Percentiles rank a stretch among this genome's conserved stretches.
Evolutionary conservation across 2,113 vertebrate genomes (phyloP).

Genomic region (Xenotilapia caudafasciata): DNA sequence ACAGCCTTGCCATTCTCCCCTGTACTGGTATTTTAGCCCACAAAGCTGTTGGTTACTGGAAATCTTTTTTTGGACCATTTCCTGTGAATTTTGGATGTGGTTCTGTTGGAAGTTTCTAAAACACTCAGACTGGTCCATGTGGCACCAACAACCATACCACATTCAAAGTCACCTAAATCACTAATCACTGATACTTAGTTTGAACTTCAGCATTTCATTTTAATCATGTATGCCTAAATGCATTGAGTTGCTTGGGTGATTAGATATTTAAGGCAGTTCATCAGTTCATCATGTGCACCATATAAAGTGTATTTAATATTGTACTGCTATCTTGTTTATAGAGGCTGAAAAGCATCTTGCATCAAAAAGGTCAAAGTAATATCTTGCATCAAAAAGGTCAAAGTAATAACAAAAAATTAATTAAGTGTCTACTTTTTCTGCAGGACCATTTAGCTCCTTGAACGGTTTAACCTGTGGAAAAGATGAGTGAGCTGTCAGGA

Average conservation of each 20-base stretch:
- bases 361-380: not conserved
- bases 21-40: not conserved
- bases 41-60: not conserved
- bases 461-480: slow-evolving; percentile 8
- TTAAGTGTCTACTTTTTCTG: not conserved
- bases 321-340: not conserved
- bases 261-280: not conserved
- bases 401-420: not conserved
- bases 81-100: not conserved
- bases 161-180: not conserved
- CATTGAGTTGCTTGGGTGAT: not conserved
- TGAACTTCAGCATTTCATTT: not conserved
- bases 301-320: not conserved
- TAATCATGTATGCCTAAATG: not conserved
- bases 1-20: not conserved
- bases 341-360: not conserved
- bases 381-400: not conserved
- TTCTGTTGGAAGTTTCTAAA: not conserved
- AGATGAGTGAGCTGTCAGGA: slow-evolving; percentile 6
- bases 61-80: not conserved
- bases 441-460: not conserved
- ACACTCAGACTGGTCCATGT: not conserved
- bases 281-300: not conserved
- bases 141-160: not conserved
- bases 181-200: not conserved